Percentiles rank a stretch among this genome's conserved stretches.
Conservation (phyloP, 2,113 vertebrate genomes). For the Noturus placidus region DNA sequence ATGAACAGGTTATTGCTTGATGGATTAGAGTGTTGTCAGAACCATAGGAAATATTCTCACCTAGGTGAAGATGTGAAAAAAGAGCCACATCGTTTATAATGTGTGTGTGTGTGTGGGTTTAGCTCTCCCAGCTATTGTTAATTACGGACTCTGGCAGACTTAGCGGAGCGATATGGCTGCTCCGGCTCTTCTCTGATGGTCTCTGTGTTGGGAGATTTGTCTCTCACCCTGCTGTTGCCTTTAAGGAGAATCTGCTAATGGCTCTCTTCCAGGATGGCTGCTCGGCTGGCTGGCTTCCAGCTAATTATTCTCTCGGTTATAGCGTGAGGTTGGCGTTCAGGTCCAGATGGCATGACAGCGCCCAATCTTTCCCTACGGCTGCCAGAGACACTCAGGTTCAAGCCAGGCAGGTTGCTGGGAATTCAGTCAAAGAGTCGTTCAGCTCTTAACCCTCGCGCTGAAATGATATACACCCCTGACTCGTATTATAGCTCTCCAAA, state of each 20-base stretch:
- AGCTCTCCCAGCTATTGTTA: slow-evolving; percentile 36
- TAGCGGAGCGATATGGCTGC: slow-evolving; percentile 8
- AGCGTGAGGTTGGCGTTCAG: neutral
- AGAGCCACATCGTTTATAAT: neutral
- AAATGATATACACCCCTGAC: neutral
- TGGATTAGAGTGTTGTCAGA: neutral
- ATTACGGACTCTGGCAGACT: slow-evolving; percentile 26
- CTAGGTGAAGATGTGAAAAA: neutral
- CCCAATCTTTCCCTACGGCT: neutral
- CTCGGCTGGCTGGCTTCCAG: slow-evolving; percentile 34
- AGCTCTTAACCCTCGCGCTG: neutral
- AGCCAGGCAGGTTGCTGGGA: slow-evolving; percentile 24
- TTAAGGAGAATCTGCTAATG: slow-evolving; percentile 40
- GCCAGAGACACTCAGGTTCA: slow-evolving; percentile 5
- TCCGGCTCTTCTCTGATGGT: slow-evolving; percentile 3
- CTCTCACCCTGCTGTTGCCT: slow-evolving; percentile 23
- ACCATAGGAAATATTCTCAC: neutral
- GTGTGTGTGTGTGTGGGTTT: neutral
- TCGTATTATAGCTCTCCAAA: neutral
- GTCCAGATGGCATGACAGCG: slow-evolving; percentile 27
- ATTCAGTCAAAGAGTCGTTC: neutral
- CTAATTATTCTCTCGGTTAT: slow-evolving; percentile 39
- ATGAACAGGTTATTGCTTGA: neutral
- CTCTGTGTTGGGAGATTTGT: neutral
- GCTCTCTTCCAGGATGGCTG: slow-evolving; percentile 28